These are phyloP conservation scores for Phasianus colchicus DNA, from an alignment of 2,113 vertebrate species.

Conservation along the genomic window DNA sequence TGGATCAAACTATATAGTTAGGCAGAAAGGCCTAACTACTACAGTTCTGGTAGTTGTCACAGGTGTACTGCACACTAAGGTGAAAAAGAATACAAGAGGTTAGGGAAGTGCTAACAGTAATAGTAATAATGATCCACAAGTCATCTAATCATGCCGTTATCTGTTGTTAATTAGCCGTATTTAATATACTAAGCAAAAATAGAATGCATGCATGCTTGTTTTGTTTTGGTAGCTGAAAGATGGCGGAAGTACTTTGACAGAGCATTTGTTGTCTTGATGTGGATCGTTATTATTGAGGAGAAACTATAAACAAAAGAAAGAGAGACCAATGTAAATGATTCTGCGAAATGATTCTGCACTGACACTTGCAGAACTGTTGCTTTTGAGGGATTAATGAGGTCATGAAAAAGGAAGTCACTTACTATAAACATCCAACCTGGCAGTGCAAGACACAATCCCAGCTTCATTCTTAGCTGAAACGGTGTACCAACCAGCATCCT, in stretches of 20 bases:
- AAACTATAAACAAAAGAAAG: conserved; percentile 79
- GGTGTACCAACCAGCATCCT: conserved; percentile 97
- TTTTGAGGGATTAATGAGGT: neutral
- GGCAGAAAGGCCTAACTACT: neutral
- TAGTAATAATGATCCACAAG: conserved; percentile 38
- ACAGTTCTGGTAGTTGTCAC: neutral
- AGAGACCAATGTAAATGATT: conserved; percentile 72
- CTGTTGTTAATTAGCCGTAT: conserved; percentile 47
- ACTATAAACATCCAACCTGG: conserved; percentile 93
- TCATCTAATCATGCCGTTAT: conserved; percentile 26
- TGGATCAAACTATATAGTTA: neutral
- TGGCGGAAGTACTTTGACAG: conserved; percentile 74
- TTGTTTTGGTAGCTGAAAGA: conserved; percentile 61
- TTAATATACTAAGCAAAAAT: conserved; percentile 4
- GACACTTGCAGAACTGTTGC: neutral
- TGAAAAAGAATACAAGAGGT: neutral
- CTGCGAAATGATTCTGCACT: neutral
- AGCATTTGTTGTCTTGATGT: conserved; percentile 73
- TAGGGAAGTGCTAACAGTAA: conserved; percentile 60
- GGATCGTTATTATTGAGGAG: conserved; percentile 77
- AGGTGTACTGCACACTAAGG: conserved; percentile 6
- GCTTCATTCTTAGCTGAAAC: conserved; percentile 98
- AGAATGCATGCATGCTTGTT: conserved; percentile 63
- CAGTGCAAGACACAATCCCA: conserved; percentile 95
- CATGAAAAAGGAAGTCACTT: conserved; percentile 54